These are phyloP conservation scores for Pseudomyrmex cubaensis DNA, from an alignment of 1,140 invertebrate species.

Conservation along the genomic window DNA sequence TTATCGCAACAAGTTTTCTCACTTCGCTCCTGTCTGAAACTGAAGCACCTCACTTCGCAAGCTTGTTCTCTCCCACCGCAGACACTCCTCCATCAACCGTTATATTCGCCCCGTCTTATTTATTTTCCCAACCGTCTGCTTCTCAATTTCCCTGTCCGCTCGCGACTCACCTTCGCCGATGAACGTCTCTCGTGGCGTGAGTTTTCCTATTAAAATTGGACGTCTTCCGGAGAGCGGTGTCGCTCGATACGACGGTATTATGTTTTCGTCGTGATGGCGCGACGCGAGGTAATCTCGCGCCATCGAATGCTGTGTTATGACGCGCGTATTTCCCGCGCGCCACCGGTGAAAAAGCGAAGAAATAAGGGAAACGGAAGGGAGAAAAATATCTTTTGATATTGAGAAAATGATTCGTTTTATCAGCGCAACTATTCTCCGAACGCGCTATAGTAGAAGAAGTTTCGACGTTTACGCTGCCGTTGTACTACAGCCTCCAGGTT, in stretches of 20 bases:
- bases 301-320: constrained; percentile 47
- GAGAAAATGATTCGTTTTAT: constrained; percentile 40
- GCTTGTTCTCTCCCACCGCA: constrained; percentile 10
- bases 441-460: background rate
- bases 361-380: background rate
- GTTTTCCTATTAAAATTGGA: constrained; percentile 53
- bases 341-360: background rate
- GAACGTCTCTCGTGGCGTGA: constrained; percentile 14
- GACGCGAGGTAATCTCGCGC: constrained; percentile 31
- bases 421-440: background rate
- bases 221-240: background rate
- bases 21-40: background rate
- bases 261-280: constrained; percentile 16
- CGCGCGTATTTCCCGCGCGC: background rate
- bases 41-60: constrained; percentile 1
- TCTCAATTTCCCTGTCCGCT: constrained; percentile 35
- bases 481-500: background rate
- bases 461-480: constrained; percentile 2
- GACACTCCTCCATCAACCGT: constrained; percentile 21
- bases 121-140: constrained; percentile 24
- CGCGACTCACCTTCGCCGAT: background rate
- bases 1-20: constrained; percentile 1
- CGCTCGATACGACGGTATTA: constrained; percentile 10
- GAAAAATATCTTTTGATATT: constrained; percentile 23
- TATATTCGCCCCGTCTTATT: constrained; percentile 20